These are phyloP conservation scores for Epirrhoe tristata DNA, from an alignment of 2,888 invertebrate species.

Conservation along the genomic window DNA sequence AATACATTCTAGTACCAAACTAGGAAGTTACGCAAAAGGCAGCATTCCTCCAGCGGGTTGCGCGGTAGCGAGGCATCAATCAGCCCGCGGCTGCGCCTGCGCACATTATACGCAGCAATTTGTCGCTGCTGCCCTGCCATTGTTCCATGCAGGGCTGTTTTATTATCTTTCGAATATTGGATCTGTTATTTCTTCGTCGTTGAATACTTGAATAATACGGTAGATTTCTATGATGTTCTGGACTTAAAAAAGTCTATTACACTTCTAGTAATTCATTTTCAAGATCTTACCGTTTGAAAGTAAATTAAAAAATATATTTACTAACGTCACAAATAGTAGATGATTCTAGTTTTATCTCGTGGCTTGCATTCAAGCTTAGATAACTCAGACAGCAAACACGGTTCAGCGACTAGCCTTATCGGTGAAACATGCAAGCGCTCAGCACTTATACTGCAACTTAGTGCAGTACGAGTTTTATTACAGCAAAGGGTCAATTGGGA, in stretches of 20 bases:
- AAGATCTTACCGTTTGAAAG: too few species aligned
- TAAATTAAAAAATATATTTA: too few species aligned
- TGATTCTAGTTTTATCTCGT: background rate
- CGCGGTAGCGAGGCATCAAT: conserved; percentile 30
- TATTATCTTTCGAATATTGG: conserved; percentile 13
- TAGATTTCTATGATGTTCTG: too few species aligned
- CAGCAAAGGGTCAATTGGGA: background rate
- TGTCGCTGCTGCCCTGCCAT: conserved; percentile 21
- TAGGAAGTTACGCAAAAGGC: conserved; percentile 25
- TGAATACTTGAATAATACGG: too few species aligned
- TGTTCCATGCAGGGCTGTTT: conserved; percentile 21
- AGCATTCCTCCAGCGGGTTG: conserved; percentile 12
- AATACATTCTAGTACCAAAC: conserved; percentile 2
- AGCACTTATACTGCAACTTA: background rate
- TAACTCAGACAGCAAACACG: background rate
- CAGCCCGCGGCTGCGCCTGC: conserved; percentile 24
- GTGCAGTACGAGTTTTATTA: background rate
- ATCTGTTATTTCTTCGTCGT: too few species aligned
- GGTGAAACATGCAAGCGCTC: background rate
- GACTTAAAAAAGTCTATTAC: too few species aligned
- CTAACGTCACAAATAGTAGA: too few species aligned
- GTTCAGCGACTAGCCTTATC: background rate
- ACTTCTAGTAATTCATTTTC: too few species aligned
- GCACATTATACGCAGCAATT: conserved; percentile 24
- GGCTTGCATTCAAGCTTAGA: background rate